phyloP scores from a whole-genome alignment of 2,888 invertebrate species.

The Hirtodrosophila trivittata region DNA sequence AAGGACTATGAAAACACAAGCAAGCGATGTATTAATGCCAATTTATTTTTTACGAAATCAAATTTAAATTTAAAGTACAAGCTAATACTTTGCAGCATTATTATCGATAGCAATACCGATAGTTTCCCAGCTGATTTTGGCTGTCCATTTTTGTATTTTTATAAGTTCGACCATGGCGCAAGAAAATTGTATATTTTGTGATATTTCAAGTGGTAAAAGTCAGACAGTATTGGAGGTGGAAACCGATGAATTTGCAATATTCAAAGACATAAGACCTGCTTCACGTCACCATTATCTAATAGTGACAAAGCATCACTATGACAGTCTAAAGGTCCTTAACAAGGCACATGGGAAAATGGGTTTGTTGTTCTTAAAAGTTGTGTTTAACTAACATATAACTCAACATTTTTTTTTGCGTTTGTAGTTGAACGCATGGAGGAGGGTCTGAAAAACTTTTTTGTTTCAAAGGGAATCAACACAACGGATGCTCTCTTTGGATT shows the following conservation, averaged over 20 bases:
- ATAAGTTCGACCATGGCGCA: slow-evolving; percentile 20
- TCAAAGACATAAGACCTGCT: slow-evolving; percentile 93
- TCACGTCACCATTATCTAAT: slow-evolving; percentile 91
- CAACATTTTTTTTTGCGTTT: no score
- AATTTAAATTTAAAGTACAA: no score
- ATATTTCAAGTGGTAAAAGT: slow-evolving; percentile 87
- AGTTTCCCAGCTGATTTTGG: slow-evolving; percentile 14
- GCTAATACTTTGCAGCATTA: background rate
- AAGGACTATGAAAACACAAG: no score
- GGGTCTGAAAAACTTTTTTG: slow-evolving; percentile 84
- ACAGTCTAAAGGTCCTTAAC: slow-evolving; percentile 88
- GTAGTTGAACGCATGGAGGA: slow-evolving; percentile 89
- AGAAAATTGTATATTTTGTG: slow-evolving; percentile 88
- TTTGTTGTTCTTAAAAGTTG: slow-evolving; percentile 83
- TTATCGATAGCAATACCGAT: slow-evolving; percentile 3
- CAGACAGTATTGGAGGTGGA: slow-evolving; percentile 88
- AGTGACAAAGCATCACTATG: slow-evolving; percentile 90
- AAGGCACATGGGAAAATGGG: slow-evolving; percentile 88
- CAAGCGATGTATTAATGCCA: no score
- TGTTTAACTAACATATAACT: background rate
- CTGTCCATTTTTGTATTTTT: background rate
- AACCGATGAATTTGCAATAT: slow-evolving; percentile 90
- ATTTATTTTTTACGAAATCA: no score
- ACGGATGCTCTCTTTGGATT: slow-evolving; percentile 89
- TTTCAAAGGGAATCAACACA: slow-evolving; percentile 84